Base-by-base conservation (phyloP, 2,888 invertebrate genomes). In the Macrosoma leucophasiata region DNA sequence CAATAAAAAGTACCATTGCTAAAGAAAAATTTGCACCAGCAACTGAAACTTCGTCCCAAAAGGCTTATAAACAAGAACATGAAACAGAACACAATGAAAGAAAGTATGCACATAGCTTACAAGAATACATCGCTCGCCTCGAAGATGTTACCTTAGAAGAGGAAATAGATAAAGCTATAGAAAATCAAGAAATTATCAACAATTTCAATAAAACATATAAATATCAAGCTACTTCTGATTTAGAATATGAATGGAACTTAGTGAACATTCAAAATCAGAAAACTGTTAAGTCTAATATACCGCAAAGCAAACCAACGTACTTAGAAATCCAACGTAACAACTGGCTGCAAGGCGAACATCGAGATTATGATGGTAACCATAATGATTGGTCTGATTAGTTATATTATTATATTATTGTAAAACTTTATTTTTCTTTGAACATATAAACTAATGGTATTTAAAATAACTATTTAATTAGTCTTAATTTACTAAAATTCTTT, bases 281-380 rank as follows among this genome's bases (percentile, higher is more conserved):
- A 39, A n/a, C n/a, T n/a, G n/a, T n/a, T n/a, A 56, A 49, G 4
- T 64, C 71, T 2, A 64, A 67, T 58, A 29, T 63, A 26, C 66
- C 71, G 7, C 30, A 57, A 7, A 46, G 54, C 27, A 58, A 63
- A 43, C 59, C 72, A 2, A 42, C 55, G 12, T 73, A 74, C 50
- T 58, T 73, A 36, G 66, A 74, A 42, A 62, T 70, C 23, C 57
- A 60, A 29, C 62, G 60, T 37, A 61, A 50, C 33, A 56, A 65
- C 12, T 66, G 62, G 58, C 63, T 54, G 39, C 56, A 55, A 6
- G 65, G 65, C 4, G 64, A 67, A 2, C 48, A 48, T 28, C 39
- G 50, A 11, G 64, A 72, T 23, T 63, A 60, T 30, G 66, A 73
- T 36, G 47, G 47, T 9, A 60, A 55, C 24, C 43, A 55, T 14